Percentiles rank a stretch among this genome's conserved stretches.
These are phyloP conservation scores for Drosophila ananassae DNA, from an alignment of 1,140 invertebrate genomes.

Conservation along the genomic window DNA sequence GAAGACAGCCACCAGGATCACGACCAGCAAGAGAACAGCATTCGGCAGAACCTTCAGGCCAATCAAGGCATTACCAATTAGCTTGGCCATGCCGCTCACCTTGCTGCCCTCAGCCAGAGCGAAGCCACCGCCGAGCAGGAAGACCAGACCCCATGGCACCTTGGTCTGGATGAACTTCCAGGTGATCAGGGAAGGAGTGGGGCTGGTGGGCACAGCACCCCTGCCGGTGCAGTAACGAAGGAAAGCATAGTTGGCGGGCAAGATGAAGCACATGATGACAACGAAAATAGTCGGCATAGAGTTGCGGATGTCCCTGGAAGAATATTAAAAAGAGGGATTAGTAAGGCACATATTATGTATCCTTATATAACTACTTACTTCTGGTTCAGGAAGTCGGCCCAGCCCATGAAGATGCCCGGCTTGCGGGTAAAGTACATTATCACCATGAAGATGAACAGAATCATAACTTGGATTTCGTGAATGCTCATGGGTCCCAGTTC, in stretches of 20 bases:
- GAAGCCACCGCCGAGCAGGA: conserved; percentile 93
- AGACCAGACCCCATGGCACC: conserved; percentile 91
- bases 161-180: conserved; percentile 92
- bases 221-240: conserved; percentile 87
- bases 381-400: conserved; percentile 61
- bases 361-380: conserved; percentile 48
- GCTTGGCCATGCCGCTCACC: conserved; percentile 89
- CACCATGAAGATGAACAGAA: conserved; percentile 91
- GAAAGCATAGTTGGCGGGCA: conserved; percentile 91
- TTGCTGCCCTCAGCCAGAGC: conserved; percentile 93
- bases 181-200: conserved; percentile 89
- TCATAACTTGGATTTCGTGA: conserved; percentile 91
- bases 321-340: neutral
- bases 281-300: conserved; percentile 93
- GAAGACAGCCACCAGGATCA: conserved; percentile 85
- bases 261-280: conserved; percentile 91
- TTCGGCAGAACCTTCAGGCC: conserved; percentile 86
- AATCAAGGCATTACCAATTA: conserved; percentile 88
- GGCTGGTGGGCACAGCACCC: conserved; percentile 85
- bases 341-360: neutral
- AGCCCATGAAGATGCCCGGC: conserved; percentile 86
- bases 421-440: conserved; percentile 95
- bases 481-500: conserved; percentile 91
- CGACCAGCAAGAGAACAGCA: conserved; percentile 86
- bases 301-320: conserved; percentile 89